A percentile compares a stretch with the other conserved stretches of the same genome.
Evolutionary conservation across 2,797 vertebrate genomes (phyloP).

Genomic region (Garrulus glandarius): DNA sequence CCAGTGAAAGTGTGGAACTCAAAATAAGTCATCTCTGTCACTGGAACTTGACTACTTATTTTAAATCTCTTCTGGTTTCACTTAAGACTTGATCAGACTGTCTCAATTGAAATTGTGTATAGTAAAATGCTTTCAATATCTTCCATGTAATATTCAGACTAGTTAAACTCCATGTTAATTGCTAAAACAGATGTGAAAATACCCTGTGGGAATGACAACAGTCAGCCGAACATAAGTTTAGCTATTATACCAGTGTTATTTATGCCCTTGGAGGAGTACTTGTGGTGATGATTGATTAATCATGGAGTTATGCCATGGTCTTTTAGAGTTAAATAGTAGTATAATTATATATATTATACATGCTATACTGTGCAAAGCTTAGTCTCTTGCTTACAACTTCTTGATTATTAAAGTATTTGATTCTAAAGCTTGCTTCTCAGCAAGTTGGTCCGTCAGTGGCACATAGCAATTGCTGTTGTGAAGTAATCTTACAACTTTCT

Average conservation of each 20-base stretch:
- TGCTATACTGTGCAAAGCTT: background rate
- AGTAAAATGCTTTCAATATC: background rate
- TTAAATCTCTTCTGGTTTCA: background rate
- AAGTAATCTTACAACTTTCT: background rate
- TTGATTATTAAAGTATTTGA: background rate
- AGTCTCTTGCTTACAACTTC: background rate
- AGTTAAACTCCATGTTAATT: background rate
- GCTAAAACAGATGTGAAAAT: background rate
- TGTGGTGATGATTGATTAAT: background rate
- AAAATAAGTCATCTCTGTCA: background rate
- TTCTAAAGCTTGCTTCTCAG: background rate
- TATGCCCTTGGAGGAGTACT: background rate
- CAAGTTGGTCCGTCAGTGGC: background rate
- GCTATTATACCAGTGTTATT: background rate
- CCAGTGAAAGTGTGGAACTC: background rate
- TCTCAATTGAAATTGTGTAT: background rate
- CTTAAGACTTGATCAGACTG: background rate
- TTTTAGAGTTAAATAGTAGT: background rate
- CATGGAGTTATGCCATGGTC: background rate
- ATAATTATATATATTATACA: background rate
- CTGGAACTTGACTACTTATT: background rate
- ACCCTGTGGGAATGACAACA: background rate
- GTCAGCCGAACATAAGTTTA: background rate
- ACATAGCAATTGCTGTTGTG: background rate
- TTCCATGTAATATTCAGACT: background rate